phyloP scores from a whole-genome alignment of 2,113 vertebrate species.

The Crotalus horridus region DNA sequence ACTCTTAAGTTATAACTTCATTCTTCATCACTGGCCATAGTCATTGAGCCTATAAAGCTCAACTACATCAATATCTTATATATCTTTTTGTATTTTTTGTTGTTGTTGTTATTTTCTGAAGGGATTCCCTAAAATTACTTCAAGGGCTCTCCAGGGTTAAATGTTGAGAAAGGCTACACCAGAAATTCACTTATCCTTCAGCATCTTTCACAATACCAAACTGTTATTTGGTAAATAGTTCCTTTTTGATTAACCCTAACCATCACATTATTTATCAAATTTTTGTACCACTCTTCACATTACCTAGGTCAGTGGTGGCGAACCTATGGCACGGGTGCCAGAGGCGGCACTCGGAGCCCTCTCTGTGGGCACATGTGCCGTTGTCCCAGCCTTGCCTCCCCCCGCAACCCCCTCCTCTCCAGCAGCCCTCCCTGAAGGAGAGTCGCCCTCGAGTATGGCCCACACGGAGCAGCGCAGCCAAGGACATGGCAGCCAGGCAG shows the following conservation, averaged over 20 bases:
- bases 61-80: background rate
- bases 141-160: background rate
- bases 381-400: no score
- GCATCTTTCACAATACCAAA: background rate
- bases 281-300: background rate
- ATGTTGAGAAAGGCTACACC: background rate
- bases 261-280: background rate
- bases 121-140: no score
- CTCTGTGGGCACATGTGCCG: no score
- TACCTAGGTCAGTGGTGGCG: background rate
- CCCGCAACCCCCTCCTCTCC: no score
- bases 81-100: no score
- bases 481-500: no score
- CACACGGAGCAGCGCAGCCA: no score
- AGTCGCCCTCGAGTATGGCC: no score
- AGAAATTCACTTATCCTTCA: background rate
- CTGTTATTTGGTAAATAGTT: background rate
- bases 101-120: no score
- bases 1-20: background rate
- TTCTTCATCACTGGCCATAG: background rate
- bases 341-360: no score
- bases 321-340: no score
- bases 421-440: no score
- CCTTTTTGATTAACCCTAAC: background rate
- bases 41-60: background rate